Base-by-base conservation (phyloP, 2,797 vertebrate species). In the Notamacropus eugenii region DNA sequence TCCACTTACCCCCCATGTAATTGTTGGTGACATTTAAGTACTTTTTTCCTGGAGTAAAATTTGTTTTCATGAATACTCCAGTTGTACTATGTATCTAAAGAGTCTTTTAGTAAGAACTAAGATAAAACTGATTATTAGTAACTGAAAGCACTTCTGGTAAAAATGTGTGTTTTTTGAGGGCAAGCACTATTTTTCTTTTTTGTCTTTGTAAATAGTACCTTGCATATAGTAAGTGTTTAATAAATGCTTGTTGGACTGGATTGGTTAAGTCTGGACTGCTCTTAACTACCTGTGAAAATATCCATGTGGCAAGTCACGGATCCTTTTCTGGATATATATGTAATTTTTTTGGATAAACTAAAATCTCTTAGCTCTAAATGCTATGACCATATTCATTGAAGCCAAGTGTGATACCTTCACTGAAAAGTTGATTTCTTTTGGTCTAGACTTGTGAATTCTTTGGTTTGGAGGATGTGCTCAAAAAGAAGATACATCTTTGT, bases 321-420 rank as follows among this genome's bases (percentile, higher is more conserved):
- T 82, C 54, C 34, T 27, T 57, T 92, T 93, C 2, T 93, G 50
- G 50, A 3, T 54, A 54, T 92, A 46, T 46, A 46, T 96, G 54
- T 94, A 93, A 90, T 92, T 95, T 92, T 94, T 94, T 95, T 91
- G 96, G 54, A 46, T 96, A 95, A 5, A 67, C 4, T 1, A 67
- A 67, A 34, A 31, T 67, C 34, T 67, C 31, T 14, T 67, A 67
- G 4, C 13, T 67, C 31, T 67, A 19, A 67, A n/a, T 34, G 13
- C 34, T n/a, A 5, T 5, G 13, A 67, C 14, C 5, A 1, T 67
- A 16, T n/a, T 67, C 34, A 16, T n/a, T 67, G 34, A 34, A n/a
- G 34, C 34, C 34, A 67, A 67, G n/a, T 67, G 34, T 31, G 29
- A 67, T n/a, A 34, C 13, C 14, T 67, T 16, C 62, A 67, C 62